Percentiles rank a stretch among this genome's conserved stretches.
phyloP scores from a whole-genome alignment of 2,888 invertebrate species.

The Autographa pulchrina region DNA sequence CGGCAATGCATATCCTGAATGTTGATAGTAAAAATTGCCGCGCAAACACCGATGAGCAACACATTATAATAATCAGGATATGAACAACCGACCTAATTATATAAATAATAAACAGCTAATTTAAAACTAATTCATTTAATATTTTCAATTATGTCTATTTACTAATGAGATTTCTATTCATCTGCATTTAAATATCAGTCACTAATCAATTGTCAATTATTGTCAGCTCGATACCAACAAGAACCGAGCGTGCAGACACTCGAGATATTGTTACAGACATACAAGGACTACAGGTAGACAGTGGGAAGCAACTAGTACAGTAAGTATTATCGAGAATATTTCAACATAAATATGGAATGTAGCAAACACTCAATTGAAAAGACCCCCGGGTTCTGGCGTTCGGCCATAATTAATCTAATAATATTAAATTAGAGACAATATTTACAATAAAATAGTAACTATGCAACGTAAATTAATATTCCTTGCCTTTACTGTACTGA shows the following conservation, averaged over 20 bases:
- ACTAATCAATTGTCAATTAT: constrained; percentile 74
- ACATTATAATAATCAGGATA: constrained; percentile 60
- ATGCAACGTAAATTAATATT: constrained; percentile 86
- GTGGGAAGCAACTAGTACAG: constrained; percentile 72
- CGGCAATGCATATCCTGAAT: constrained; percentile 50
- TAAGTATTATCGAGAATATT: constrained; percentile 83
- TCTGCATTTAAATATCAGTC: constrained; percentile 81
- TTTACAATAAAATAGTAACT: constrained; percentile 88
- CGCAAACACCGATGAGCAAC: constrained; percentile 25
- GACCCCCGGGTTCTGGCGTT: constrained; percentile 83
- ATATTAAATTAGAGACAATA: constrained; percentile 87
- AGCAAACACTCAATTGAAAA: constrained; percentile 88
- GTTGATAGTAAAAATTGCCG: constrained; percentile 24
- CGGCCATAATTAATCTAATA: constrained; percentile 85
- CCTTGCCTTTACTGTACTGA: constrained; percentile 86
- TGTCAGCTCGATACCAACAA: constrained; percentile 65
- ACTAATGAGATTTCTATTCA: constrained; percentile 84
- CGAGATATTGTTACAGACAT: constrained; percentile 46
- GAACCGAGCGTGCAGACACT: constrained; percentile 40
- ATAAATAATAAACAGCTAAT: constrained; percentile 84
- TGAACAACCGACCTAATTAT: constrained; percentile 66
- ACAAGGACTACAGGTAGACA: constrained; percentile 53
- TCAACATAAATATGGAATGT: constrained; percentile 90
- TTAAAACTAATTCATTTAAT: constrained; percentile 82
- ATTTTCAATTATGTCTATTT: constrained; percentile 77